Evolutionary conservation across 1,140 invertebrate genomes (phyloP).

Genomic region (Hycleus phaleratus): DNA sequence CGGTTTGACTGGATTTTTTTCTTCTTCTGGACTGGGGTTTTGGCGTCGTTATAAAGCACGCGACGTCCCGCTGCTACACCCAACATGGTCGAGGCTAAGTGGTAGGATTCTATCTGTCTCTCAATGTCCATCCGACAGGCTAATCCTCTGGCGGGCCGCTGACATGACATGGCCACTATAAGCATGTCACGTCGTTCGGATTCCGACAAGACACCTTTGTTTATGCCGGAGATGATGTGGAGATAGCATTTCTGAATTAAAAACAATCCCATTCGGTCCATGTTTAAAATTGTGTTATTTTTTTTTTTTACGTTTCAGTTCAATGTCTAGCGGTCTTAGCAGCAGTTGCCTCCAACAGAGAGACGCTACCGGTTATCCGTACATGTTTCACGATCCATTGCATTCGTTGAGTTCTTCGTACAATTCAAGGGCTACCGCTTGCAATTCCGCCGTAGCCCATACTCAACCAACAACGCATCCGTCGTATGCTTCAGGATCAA

Average conservation of each 20-base stretch:
- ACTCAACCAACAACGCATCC: constrained; percentile 50
- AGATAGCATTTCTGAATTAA: no score
- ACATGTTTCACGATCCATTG: constrained; percentile 89
- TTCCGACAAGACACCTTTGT: constrained; percentile 27
- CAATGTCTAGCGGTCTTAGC: constrained; percentile 70
- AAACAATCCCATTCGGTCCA: neutral
- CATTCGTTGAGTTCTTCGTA: constrained; percentile 67
- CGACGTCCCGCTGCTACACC: constrained; percentile 3
- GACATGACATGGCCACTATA: constrained; percentile 31
- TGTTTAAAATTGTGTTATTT: neutral
- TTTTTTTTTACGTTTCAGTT: constrained; percentile 47
- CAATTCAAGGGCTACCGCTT: constrained; percentile 53
- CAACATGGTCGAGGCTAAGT: constrained; percentile 13
- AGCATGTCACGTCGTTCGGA: constrained; percentile 26
- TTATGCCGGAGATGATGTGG: constrained; percentile 6
- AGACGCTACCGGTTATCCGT: constrained; percentile 70
- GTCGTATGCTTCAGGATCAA: constrained; percentile 47
- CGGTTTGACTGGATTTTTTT: no score
- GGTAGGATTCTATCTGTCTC: constrained; percentile 12
- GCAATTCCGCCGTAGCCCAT: constrained; percentile 57
- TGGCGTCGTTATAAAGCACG: neutral
- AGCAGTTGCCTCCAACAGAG: constrained; percentile 86
- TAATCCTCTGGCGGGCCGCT: constrained; percentile 24
- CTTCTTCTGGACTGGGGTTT: no score
- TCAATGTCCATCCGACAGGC: constrained; percentile 12